Conservation (phyloP, 2,113 vertebrate genomes). For the Bambusicola thoracicus region DNA sequence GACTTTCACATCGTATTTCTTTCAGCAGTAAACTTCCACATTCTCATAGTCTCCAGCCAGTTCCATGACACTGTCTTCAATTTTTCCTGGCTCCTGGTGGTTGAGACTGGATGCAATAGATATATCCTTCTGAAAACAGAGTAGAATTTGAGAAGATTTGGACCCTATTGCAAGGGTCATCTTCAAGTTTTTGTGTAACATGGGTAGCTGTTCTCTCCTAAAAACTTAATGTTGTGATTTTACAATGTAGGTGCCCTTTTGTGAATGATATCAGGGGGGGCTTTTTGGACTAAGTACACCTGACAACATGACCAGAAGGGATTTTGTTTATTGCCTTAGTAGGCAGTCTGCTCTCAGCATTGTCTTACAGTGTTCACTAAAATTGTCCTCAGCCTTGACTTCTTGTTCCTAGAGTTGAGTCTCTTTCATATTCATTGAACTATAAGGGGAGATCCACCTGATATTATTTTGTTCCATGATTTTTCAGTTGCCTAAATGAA, state of each 20-base stretch:
- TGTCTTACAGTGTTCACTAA: background rate
- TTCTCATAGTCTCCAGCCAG: background rate
- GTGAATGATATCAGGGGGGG: background rate
- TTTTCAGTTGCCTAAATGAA: background rate
- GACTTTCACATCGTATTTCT: background rate
- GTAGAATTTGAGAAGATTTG: background rate
- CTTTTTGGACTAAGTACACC: background rate
- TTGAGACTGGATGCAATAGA: background rate
- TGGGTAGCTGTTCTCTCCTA: background rate
- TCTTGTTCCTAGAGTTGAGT: background rate
- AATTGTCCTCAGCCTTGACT: background rate
- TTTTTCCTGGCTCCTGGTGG: background rate
- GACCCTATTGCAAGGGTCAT: background rate
- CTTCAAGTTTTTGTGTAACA: background rate
- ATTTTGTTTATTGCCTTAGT: background rate
- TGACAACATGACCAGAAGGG: background rate
- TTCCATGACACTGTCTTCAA: fast-evolving
- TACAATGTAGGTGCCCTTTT: background rate
- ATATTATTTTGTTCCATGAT: background rate
- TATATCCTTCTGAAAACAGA: background rate
- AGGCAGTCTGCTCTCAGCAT: background rate
- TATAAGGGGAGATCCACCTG: background rate
- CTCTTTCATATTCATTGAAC: background rate
- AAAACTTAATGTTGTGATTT: background rate
- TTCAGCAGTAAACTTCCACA: background rate